Base-by-base conservation (phyloP, 2,113 vertebrate species). In the Plectropomus leopardus region DNA sequence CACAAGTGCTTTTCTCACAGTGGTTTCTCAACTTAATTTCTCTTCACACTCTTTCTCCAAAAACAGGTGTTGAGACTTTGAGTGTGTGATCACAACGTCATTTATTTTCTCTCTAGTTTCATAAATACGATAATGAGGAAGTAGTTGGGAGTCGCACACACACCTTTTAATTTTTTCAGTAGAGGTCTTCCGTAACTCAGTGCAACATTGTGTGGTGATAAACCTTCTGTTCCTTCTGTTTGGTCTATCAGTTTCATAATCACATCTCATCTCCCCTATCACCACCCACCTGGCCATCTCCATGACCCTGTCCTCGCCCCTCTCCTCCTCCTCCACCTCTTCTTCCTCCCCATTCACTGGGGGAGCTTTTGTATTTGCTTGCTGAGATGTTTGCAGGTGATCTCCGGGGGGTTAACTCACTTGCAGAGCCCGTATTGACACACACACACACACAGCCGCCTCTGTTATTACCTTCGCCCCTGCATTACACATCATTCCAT, bases 171-270 rank as follows among this genome's bases (percentile, higher is more conserved):
- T 40, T 40, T 40, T 40, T 40, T 40, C 36, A 40, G 36, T 40
- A 40, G 36, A 40, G 36, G 2, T 34, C 26, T 71, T 54, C 67
- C 21, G 44, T 26, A 48, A 26, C 44, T 10, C 47, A 23, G 36
- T 11, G 5, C 50, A 64, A 58, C 65, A 69, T 40, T 40, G 54
- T 57, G 11, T 28, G 13, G 14, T 9, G 28, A 26, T 72, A 64
- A 72, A 70, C 54, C 55, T 48, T 76, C 36, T 84, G 55, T 80
- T 78, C 65, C 68, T 68, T 68, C 68, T 68, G 64, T 85, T 79
- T 21, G 16, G 69, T 68, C 76, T 45, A 67, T 68, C 48, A 60
- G 61, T 75, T 85, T 73, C 40, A 44, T 87, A 77, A 88, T 57
- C 32, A 23, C 78, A 83, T 73, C 47, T 48, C 68, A 57, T 64